Evolutionary conservation across 2,888 invertebrate genomes (phyloP).

Genomic region (Leucoma salicis): DNA sequence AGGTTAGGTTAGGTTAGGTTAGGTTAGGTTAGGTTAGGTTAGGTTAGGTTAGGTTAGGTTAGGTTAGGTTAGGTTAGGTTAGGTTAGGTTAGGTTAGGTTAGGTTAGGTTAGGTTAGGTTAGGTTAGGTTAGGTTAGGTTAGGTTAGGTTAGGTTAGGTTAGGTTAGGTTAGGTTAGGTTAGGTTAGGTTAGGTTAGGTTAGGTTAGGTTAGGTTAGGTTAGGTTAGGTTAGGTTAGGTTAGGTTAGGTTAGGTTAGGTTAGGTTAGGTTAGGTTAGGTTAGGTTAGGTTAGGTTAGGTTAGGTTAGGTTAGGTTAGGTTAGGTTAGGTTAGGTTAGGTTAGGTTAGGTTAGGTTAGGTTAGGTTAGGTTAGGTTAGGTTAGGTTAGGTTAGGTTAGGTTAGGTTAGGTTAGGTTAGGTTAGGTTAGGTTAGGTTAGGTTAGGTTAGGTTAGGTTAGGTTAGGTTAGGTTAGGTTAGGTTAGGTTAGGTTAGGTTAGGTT

Average conservation of each 20-base stretch:
- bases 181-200: conserved; percentile 11
- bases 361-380: conserved; percentile 16
- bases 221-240: not conserved
- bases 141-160: conserved; percentile 9
- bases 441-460: conserved; percentile 5
- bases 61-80: conserved; percentile 9
- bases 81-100: conserved; percentile 10
- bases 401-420: conserved; percentile 15
- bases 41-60: conserved; percentile 14
- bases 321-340: conserved; percentile 11
- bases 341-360: conserved; percentile 13
- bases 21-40: conserved; percentile 14
- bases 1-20: conserved; percentile 11
- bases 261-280: conserved; percentile 16
- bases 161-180: conserved; percentile 10
- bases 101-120: conserved; percentile 10
- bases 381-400: conserved; percentile 16
- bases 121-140: conserved; percentile 10
- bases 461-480: conserved; percentile 10
- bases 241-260: conserved; percentile 13
- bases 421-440: conserved; percentile 12
- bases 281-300: conserved; percentile 7
- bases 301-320: conserved; percentile 14
- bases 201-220: conserved; percentile 10
- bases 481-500: conserved; percentile 15